Evolutionary conservation across 2,113 vertebrate genomes (phyloP).

Genomic region (Cettia cetti): DNA sequence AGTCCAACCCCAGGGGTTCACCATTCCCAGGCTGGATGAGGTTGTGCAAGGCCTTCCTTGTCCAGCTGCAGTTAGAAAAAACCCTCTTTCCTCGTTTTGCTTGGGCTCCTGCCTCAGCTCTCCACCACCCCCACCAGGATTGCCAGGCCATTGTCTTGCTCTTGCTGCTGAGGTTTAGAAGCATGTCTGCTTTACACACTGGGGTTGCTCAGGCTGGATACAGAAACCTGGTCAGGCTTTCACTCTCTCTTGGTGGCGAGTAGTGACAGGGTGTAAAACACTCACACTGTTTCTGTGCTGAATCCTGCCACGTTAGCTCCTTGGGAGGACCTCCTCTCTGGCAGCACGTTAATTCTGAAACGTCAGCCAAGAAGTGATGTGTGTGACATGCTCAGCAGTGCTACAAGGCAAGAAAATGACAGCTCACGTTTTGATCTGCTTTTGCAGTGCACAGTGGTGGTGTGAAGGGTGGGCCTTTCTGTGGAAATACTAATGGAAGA

Average conservation of each 20-base stretch:
- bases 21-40: neutral
- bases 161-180: neutral
- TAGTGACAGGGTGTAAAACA: neutral
- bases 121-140: rapidly evolving
- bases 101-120: neutral
- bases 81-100: rapidly evolving
- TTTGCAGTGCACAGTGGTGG: neutral
- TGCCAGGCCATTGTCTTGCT: neutral
- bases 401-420: neutral
- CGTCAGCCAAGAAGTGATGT: neutral
- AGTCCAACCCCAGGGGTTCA: neutral
- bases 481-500: neutral
- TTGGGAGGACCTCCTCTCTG: neutral
- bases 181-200: neutral
- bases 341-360: neutral
- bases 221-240: neutral
- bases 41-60: neutral
- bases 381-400: neutral
- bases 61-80: neutral
- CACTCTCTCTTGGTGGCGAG: neutral
- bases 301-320: neutral
- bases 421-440: neutral
- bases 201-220: neutral
- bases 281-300: neutral
- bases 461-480: neutral